These are phyloP conservation scores for Otolemur crassicaudatus DNA, from an alignment of 2,797 vertebrate genomes.

Conservation along the genomic window DNA sequence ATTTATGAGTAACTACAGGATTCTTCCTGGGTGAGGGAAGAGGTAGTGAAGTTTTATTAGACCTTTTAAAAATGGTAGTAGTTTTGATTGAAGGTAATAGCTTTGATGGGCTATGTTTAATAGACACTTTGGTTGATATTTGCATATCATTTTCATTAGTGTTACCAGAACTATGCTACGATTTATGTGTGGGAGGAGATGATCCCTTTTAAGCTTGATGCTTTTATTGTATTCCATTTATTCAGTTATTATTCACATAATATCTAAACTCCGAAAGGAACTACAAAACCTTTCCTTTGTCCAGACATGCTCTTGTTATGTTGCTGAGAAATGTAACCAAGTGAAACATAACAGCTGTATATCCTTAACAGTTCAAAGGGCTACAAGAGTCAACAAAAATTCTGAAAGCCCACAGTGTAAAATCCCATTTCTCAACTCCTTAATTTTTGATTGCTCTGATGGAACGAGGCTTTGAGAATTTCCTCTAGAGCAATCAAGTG, in stretches of 20 bases:
- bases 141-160: slow-evolving; percentile 11
- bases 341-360: slow-evolving; percentile 43
- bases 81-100: background rate
- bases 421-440: slow-evolving; percentile 66
- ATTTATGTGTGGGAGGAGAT: background rate
- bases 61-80: background rate
- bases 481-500: slow-evolving; percentile 62
- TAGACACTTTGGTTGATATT: background rate
- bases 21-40: background rate
- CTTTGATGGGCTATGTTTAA: background rate
- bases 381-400: slow-evolving; percentile 55
- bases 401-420: slow-evolving; percentile 54
- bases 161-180: background rate
- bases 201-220: background rate
- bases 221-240: background rate
- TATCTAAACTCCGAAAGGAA: background rate
- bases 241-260: background rate
- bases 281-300: slow-evolving; percentile 35
- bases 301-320: background rate
- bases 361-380: slow-evolving; percentile 52
- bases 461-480: slow-evolving; percentile 47
- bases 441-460: slow-evolving; percentile 72
- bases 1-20: background rate
- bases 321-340: slow-evolving; percentile 19
- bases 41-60: background rate